Conservation (phyloP, 53 echinoderm and acorn worm species). For the Arbacia lixula region DNA sequence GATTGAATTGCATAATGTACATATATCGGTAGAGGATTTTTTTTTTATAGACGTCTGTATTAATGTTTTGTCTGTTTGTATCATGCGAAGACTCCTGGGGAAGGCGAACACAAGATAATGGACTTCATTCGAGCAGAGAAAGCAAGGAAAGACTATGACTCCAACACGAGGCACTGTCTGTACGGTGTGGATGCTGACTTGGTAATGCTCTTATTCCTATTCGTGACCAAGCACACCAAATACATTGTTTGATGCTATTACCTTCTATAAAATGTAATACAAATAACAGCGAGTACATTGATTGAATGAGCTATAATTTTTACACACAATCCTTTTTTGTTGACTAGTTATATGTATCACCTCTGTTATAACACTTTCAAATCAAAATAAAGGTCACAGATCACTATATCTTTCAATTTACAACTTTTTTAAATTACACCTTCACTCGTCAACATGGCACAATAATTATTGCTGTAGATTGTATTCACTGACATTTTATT, state of each 20-base stretch:
- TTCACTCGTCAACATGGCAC: no score
- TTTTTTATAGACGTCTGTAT: no score
- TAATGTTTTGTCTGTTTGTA: background rate
- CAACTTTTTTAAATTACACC: no score
- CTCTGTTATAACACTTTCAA: no score
- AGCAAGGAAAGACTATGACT: slow-evolving; percentile 70
- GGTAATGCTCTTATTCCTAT: slow-evolving; percentile 35
- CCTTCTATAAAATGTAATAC: background rate
- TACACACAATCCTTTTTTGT: background rate
- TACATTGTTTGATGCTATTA: background rate
- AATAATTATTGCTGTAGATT: no score
- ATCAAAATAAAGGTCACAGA: no score
- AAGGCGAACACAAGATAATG: slow-evolving; percentile 99
- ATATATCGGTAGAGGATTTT: no score
- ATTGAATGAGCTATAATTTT: background rate
- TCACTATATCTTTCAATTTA: no score
- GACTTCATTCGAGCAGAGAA: slow-evolving; percentile 96
- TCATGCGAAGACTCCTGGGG: slow-evolving; percentile 84
- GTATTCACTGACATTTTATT: no score
- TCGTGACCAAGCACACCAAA: background rate
- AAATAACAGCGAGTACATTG: background rate
- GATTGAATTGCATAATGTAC: no score
- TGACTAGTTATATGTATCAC: no score
- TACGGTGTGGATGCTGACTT: slow-evolving; percentile 98
- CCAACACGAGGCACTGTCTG: slow-evolving; percentile 96